Percentiles rank a stretch among this genome's conserved stretches.
Conservation (phyloP, 2,888 invertebrate species). For the Atherix ibis region DNA sequence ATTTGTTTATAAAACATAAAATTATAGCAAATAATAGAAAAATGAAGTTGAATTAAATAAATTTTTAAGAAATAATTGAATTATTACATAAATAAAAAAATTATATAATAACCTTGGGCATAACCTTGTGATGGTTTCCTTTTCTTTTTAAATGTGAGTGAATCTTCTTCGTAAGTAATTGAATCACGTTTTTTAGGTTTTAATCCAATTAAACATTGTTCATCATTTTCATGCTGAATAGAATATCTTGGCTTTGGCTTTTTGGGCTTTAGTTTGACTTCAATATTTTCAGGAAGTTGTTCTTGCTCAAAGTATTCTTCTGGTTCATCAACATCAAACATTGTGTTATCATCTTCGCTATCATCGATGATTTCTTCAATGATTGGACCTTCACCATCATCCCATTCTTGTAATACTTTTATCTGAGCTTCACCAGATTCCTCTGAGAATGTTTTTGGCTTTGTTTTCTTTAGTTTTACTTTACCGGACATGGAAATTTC, state of each 20-base stretch:
- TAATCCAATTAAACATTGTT: conserved; percentile 37
- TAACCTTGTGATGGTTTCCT: conserved; percentile 49
- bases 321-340: conserved; percentile 36
- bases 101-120: conserved; percentile 42
- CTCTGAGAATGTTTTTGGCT: conserved; percentile 57
- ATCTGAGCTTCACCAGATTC: conserved; percentile 64
- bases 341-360: conserved; percentile 37
- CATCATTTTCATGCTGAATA: conserved; percentile 40
- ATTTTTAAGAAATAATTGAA: neutral
- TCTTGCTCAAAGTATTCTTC: conserved; percentile 40
- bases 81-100: neutral
- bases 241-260: conserved; percentile 36
- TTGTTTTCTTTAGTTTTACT: conserved; percentile 59
- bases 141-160: conserved; percentile 53
- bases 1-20: no score
- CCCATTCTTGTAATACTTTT: conserved; percentile 43
- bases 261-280: conserved; percentile 33
- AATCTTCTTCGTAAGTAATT: conserved; percentile 43
- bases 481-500: conserved; percentile 76
- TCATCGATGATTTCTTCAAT: conserved; percentile 49
- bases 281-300: conserved; percentile 35
- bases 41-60: neutral
- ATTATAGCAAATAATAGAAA: no score
- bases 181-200: conserved; percentile 37
- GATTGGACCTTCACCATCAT: conserved; percentile 40